Evolutionary conservation across 2,113 vertebrate species (phyloP).

Genomic region (Thunnus thynnus): DNA sequence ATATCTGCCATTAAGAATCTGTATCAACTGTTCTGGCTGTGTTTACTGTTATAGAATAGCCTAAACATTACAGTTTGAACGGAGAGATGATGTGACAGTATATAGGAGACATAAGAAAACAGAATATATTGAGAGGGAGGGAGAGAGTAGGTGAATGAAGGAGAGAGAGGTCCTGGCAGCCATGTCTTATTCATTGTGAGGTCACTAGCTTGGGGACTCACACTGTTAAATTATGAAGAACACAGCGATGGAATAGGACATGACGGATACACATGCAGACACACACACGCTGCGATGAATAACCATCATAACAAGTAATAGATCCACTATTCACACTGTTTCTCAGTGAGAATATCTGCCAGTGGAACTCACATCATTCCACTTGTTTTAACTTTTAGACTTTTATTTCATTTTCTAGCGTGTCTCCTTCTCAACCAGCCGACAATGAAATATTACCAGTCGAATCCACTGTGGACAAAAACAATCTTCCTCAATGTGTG

Average conservation of each 20-base stretch:
- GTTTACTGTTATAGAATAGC: not conserved
- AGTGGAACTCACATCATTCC: not conserved
- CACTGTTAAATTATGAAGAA: slow-evolving; percentile 66
- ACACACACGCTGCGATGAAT: not conserved
- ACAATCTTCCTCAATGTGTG: not conserved
- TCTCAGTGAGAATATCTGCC: not conserved
- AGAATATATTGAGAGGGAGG: too few relatives aligned
- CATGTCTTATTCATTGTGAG: slow-evolving; percentile 66
- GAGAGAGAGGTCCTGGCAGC: slow-evolving; percentile 10
- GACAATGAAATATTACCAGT: not conserved
- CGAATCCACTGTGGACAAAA: not conserved
- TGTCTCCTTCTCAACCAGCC: not conserved
- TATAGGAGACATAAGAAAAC: not conserved
- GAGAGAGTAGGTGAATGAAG: too few relatives aligned
- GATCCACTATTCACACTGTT: not conserved
- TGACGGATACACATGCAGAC: slow-evolving; percentile 3
- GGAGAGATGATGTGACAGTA: not conserved
- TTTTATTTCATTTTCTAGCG: not conserved
- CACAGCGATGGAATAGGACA: slow-evolving; percentile 8
- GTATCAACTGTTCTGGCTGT: not conserved
- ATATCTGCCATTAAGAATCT: not conserved
- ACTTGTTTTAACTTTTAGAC: not conserved
- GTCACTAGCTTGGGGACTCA: slow-evolving; percentile 30
- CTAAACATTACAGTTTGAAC: not conserved
- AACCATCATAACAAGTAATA: not conserved